These are phyloP conservation scores for Aspidoscelis tigris DNA, from an alignment of 2,113 vertebrate genomes.

Conservation along the genomic window DNA sequence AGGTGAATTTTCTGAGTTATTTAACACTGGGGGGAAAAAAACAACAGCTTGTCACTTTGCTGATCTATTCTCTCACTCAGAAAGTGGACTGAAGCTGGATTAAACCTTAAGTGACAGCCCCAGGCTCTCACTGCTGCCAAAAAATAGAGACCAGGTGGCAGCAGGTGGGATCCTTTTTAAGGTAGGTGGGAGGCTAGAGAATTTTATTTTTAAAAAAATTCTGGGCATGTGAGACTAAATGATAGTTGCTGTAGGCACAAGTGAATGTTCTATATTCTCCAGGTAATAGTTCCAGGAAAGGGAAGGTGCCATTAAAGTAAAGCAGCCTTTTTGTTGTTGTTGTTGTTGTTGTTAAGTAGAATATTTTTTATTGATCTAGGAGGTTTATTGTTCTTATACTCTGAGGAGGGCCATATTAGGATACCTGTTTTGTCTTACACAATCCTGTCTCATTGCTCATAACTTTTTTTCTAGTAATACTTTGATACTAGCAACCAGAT, in stretches of 20 bases:
- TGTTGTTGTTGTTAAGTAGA: neutral
- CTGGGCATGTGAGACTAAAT: neutral
- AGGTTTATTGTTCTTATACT: neutral
- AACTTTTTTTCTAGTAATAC: neutral
- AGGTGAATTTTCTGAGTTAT: too few relatives aligned
- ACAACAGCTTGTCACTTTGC: too few relatives aligned
- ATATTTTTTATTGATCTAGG: neutral
- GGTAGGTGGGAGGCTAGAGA: neutral
- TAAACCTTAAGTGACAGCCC: too few relatives aligned
- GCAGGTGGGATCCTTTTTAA: too few relatives aligned
- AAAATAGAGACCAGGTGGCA: too few relatives aligned
- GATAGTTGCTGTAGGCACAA: neutral
- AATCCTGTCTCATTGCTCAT: constrained; percentile 6
- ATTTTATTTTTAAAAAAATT: neutral
- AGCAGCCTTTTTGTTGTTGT: neutral
- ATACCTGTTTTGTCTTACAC: neutral
- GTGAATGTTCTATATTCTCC: neutral
- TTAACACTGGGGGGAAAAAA: too few relatives aligned
- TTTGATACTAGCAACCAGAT: neutral
- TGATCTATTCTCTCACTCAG: too few relatives aligned
- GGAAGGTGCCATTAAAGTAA: neutral
- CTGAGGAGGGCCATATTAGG: neutral
- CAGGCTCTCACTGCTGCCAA: too few relatives aligned
- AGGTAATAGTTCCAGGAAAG: too few relatives aligned
- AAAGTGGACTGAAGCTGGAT: too few relatives aligned